Conservation (phyloP, 2,797 vertebrate genomes). For the Morus bassanus region DNA sequence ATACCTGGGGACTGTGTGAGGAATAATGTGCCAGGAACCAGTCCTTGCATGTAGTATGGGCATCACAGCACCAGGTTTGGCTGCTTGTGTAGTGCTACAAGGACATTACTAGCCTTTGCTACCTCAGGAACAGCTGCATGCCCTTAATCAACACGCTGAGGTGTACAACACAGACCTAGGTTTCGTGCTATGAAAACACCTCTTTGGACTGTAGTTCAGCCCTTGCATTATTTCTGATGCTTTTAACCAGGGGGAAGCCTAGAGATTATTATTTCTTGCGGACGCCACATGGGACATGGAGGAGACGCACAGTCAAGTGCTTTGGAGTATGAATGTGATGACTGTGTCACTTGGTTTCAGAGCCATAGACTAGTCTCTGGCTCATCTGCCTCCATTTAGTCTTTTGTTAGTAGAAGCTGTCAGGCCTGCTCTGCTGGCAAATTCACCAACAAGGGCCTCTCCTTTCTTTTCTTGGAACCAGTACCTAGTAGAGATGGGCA, state of each 20-base stretch:
- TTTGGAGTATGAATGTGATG: not conserved
- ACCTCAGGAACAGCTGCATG: not conserved
- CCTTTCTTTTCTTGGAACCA: not conserved
- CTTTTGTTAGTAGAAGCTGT: not conserved
- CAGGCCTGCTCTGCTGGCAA: not conserved
- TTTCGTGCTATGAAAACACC: not conserved
- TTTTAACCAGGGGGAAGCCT: not conserved
- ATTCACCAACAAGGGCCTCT: not conserved
- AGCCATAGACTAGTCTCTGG: not conserved
- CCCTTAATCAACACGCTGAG: accelerated
- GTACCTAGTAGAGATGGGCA: not conserved
- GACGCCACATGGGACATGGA: not conserved
- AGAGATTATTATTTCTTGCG: not conserved
- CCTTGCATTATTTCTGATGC: not conserved
- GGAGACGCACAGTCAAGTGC: too few relatives aligned
- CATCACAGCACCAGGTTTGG: not conserved
- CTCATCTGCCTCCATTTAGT: not conserved
- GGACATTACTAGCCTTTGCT: not conserved
- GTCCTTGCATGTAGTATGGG: not conserved
- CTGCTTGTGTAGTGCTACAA: not conserved
- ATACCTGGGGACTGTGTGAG: not conserved
- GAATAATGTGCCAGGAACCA: not conserved
- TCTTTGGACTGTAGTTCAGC: not conserved
- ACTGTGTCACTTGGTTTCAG: not conserved
- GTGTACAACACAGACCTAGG: not conserved